These are phyloP conservation scores for Dusona sp. DNA, from an alignment of 2,888 invertebrate species.

Conservation along the genomic window DNA sequence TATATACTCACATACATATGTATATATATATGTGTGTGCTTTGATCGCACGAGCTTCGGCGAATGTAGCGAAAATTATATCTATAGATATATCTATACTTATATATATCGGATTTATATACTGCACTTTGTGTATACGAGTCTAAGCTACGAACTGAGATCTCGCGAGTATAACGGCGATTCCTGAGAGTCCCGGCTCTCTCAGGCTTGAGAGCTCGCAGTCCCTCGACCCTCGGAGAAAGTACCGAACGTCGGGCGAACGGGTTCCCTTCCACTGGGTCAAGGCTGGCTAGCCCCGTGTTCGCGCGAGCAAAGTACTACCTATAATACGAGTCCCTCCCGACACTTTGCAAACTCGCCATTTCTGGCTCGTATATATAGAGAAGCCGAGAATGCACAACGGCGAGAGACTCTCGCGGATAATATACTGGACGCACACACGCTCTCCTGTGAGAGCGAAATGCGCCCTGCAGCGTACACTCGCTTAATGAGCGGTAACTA, in stretches of 20 bases:
- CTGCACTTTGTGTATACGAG: slow-evolving; percentile 34
- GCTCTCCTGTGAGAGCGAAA: slow-evolving; percentile 18
- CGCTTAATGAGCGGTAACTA: slow-evolving; percentile 42
- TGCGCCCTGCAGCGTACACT: slow-evolving; percentile 52
- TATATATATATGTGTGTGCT: neutral
- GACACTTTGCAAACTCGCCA: slow-evolving; percentile 46
- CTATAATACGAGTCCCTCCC: slow-evolving; percentile 35
- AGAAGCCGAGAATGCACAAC: slow-evolving; percentile 21
- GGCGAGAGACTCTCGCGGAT: slow-evolving; percentile 5
- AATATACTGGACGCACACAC: slow-evolving; percentile 11
- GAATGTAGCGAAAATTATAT: neutral
- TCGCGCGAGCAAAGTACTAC: slow-evolving; percentile 53
- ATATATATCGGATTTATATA: slow-evolving; percentile 15
- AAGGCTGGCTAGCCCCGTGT: slow-evolving; percentile 72
- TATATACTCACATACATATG: neutral
- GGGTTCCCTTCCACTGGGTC: slow-evolving; percentile 72
- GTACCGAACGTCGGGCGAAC: slow-evolving; percentile 71
- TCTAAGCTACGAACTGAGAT: slow-evolving; percentile 55
- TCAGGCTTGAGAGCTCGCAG: slow-evolving; percentile 38
- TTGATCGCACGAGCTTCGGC: slow-evolving; percentile 7
- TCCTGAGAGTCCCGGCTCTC: slow-evolving; percentile 54
- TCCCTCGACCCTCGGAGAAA: slow-evolving; percentile 72
- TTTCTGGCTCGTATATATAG: slow-evolving; percentile 22
- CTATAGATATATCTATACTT: slow-evolving; percentile 9
- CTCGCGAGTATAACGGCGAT: slow-evolving; percentile 65